Percentiles rank a stretch among this genome's conserved stretches.
These are phyloP conservation scores for Butorides virescens DNA, from an alignment of 2,113 vertebrate genomes.

Conservation along the genomic window DNA sequence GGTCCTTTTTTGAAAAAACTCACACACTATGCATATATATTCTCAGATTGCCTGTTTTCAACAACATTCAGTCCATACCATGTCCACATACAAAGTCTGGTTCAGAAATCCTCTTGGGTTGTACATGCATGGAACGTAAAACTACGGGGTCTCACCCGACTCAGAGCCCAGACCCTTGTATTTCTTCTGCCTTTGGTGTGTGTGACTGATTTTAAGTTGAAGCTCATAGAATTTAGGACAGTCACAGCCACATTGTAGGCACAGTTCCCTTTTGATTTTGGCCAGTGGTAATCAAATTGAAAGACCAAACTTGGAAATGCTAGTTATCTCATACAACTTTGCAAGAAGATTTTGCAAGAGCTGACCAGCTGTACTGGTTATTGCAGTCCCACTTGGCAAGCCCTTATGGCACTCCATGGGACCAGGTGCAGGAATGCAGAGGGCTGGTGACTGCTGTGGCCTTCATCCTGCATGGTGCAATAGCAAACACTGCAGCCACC, in stretches of 20 bases:
- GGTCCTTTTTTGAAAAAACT: not conserved
- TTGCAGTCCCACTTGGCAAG: not conserved
- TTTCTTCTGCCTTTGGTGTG: not conserved
- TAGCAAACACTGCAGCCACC: not conserved
- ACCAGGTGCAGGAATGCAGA: rapidly evolving
- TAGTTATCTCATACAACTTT: rapidly evolving
- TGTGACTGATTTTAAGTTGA: not conserved
- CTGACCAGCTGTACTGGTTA: rapidly evolving
- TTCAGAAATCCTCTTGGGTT: not conserved
- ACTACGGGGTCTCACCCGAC: rapidly evolving
- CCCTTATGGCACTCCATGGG: not conserved
- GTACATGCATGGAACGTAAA: not conserved
- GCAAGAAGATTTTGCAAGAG: not conserved
- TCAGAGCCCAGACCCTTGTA: not conserved
- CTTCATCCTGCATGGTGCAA: not conserved
- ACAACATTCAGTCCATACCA: not conserved
- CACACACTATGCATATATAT: not conserved
- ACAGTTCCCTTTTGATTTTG: not conserved
- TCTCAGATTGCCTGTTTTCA: not conserved
- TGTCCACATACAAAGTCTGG: not conserved
- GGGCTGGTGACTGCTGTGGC: rapidly evolving
- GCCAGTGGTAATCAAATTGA: not conserved
- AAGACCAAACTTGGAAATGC: not conserved
- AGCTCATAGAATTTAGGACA: not conserved
- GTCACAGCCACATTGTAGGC: not conserved